A percentile compares a stretch with the other conserved stretches of the same genome.
phyloP scores from a whole-genome alignment of 2,113 vertebrate species.

The Microtus richardsoni region DNA sequence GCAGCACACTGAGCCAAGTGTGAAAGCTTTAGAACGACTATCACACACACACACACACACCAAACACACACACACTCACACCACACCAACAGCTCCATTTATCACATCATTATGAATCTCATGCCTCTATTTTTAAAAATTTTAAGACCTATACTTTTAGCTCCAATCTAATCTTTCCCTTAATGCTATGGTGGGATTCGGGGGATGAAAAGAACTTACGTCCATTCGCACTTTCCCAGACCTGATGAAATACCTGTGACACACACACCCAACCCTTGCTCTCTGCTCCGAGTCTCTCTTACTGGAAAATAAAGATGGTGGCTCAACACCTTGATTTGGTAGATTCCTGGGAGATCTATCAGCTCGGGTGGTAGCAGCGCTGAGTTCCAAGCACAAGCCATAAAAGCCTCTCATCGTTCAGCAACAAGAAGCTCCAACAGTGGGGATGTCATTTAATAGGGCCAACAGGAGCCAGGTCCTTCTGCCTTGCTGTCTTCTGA shows the following conservation, averaged over 20 bases:
- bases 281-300: not conserved
- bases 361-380: not conserved
- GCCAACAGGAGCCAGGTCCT: not conserved
- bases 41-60: not conserved
- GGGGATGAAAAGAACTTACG: not conserved
- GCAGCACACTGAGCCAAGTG: not conserved
- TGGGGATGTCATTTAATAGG: accelerated
- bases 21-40: slow-evolving; percentile 55
- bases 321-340: not conserved
- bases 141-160: not conserved
- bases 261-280: not conserved
- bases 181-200: not conserved
- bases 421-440: not conserved
- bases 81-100: not conserved
- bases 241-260: not conserved
- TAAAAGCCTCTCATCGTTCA: not conserved
- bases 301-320: not conserved
- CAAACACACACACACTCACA: not conserved
- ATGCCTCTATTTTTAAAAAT: not conserved
- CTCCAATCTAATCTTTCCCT: slow-evolving; percentile 5
- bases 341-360: not conserved
- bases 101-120: slow-evolving; percentile 11
- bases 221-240: not conserved
- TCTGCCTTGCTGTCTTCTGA: not conserved
- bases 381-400: not conserved